Evolutionary conservation across 2,113 vertebrate species (phyloP).

Genomic region (Chaenocephalus aceratus): DNA sequence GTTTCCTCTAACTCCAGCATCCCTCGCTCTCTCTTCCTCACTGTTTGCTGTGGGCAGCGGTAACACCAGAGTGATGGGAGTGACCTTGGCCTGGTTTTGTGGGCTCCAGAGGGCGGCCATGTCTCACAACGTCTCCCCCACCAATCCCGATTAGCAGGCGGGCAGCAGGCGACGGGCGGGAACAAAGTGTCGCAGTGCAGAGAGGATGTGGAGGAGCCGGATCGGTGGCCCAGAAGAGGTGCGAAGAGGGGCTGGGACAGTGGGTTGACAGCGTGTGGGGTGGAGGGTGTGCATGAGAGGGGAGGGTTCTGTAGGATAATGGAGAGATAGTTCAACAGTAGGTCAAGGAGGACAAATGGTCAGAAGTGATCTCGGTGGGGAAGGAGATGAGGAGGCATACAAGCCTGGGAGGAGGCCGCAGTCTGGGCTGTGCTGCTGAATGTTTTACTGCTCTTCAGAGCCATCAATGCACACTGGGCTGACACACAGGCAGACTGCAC

Average conservation of each 20-base stretch:
- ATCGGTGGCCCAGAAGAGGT: slow-evolving; percentile 54
- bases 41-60: slow-evolving; percentile 58
- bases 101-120: slow-evolving; percentile 65
- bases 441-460: slow-evolving; percentile 35
- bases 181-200: slow-evolving; percentile 76
- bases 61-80: slow-evolving; percentile 53
- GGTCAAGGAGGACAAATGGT: slow-evolving; percentile 63
- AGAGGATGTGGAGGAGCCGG: slow-evolving; percentile 56
- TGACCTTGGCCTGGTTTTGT: slow-evolving; percentile 79
- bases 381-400: slow-evolving; percentile 46
- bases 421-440: slow-evolving; percentile 25
- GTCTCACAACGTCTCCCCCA: slow-evolving; percentile 67
- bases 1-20: slow-evolving; percentile 41
- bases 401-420: slow-evolving; percentile 43
- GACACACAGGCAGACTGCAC: slow-evolving; percentile 22
- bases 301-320: slow-evolving; percentile 43
- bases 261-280: slow-evolving; percentile 41
- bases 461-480: slow-evolving; percentile 13
- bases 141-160: slow-evolving; percentile 70
- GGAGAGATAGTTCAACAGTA: slow-evolving; percentile 53
- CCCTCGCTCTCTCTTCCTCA: slow-evolving; percentile 37
- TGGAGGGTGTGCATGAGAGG: slow-evolving; percentile 15
- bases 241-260: slow-evolving; percentile 23
- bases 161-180: slow-evolving; percentile 58
- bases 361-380: slow-evolving; percentile 41